Evolutionary conservation across 2,888 invertebrate genomes (phyloP).

Genomic region (Ochropleura plecta): DNA sequence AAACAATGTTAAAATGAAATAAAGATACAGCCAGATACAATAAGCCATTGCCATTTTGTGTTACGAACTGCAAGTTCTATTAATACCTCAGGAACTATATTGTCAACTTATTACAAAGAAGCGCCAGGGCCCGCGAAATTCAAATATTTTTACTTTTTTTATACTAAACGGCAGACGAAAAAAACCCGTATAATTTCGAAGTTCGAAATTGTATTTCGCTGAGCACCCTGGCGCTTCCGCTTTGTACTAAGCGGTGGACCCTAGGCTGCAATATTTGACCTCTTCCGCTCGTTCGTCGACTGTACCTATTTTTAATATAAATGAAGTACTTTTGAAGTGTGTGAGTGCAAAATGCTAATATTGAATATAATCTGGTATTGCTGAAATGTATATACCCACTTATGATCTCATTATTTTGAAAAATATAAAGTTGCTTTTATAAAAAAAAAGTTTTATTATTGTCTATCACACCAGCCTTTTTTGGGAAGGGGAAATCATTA

Average conservation of each 20-base stretch:
- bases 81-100: background rate
- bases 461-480: too few relatives aligned
- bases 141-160: too few relatives aligned
- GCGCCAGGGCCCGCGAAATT: too few relatives aligned
- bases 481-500: too few relatives aligned
- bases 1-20: background rate
- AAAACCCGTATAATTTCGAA: too few relatives aligned
- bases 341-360: background rate
- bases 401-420: conserved; percentile 55
- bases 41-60: background rate
- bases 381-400: conserved; percentile 13
- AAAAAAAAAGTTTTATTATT: too few relatives aligned
- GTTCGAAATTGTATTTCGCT: too few relatives aligned
- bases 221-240: too few relatives aligned
- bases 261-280: background rate
- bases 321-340: background rate
- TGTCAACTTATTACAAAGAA: background rate
- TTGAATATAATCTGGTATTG: conserved; percentile 10
- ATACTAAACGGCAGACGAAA: too few relatives aligned
- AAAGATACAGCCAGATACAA: background rate
- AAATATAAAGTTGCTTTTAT: conserved; percentile 45
- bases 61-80: background rate
- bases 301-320: conserved; percentile 10
- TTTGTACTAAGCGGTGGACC: too few relatives aligned
- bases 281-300: too few relatives aligned